These are phyloP conservation scores for Heliothis peltigera DNA, from an alignment of 2,888 invertebrate species.

Conservation along the genomic window DNA sequence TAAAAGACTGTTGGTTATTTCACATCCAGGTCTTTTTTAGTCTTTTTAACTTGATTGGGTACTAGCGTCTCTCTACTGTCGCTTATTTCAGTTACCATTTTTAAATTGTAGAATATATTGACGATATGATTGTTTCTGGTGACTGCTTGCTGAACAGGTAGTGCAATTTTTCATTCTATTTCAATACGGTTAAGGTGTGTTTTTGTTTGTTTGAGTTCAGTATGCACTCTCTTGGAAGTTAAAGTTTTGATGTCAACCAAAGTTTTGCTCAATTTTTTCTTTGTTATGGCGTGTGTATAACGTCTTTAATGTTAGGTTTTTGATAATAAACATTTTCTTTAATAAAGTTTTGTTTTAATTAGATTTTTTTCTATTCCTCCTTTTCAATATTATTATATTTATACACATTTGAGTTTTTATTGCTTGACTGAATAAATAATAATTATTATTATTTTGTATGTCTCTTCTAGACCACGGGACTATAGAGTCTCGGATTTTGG, in stretches of 20 bases:
- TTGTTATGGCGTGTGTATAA: conserved; percentile 66
- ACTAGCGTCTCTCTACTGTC: conserved; percentile 69
- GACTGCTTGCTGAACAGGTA: conserved; percentile 34
- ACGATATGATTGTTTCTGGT: conserved; percentile 42
- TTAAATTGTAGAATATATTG: conserved; percentile 63
- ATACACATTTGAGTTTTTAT: no score
- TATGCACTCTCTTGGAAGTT: conserved; percentile 44
- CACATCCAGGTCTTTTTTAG: not conserved
- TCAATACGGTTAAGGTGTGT: conserved; percentile 23
- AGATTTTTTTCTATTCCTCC: not conserved
- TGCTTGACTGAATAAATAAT: no score
- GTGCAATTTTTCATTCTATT: conserved; percentile 22
- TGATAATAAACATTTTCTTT: conserved; percentile 69
- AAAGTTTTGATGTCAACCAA: conserved; percentile 76
- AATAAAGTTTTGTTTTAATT: conserved; percentile 30
- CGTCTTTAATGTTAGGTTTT: conserved; percentile 72
- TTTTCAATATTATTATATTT: no score
- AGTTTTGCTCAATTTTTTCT: conserved; percentile 78
- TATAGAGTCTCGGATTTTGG: no score
- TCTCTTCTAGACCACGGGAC: no score
- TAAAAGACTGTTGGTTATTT: conserved; percentile 30
- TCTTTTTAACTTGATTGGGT: conserved; percentile 63
- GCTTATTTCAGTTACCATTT: conserved; percentile 77
- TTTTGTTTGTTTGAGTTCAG: conserved; percentile 51
- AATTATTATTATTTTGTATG: no score